These are phyloP conservation scores for Scrobipalpa costella DNA, from an alignment of 2,888 invertebrate genomes.

Conservation along the genomic window DNA sequence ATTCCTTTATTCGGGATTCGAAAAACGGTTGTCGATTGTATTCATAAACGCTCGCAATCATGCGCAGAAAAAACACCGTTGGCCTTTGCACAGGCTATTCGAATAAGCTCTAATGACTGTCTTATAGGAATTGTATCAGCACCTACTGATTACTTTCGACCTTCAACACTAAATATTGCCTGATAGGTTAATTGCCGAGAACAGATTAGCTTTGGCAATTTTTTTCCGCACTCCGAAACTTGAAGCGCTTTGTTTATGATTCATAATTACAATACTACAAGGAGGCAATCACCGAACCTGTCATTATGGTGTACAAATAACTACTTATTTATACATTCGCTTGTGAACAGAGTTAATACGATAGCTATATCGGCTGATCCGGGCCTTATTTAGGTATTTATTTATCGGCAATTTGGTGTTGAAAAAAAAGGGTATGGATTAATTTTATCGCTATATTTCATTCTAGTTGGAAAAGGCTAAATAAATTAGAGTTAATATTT, in stretches of 20 bases:
- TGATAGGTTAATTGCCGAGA: conserved; percentile 78
- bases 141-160: conserved; percentile 64
- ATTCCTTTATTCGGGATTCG: conserved; percentile 46
- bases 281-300: conserved; percentile 73
- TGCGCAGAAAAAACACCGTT: conserved; percentile 37
- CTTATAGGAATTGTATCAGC: conserved; percentile 54
- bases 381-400: conserved; percentile 55
- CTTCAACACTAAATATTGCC: conserved; percentile 71
- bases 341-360: conserved; percentile 60
- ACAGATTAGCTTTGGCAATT: conserved; percentile 76
- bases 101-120: conserved; percentile 17
- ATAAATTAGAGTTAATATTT: conserved; percentile 48
- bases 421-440: conserved; percentile 50
- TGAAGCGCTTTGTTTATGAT: conserved; percentile 73
- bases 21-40: conserved; percentile 35
- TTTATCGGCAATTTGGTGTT: conserved; percentile 60
- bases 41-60: conserved; percentile 37
- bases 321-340: conserved; percentile 67
- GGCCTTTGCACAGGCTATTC: neutral
- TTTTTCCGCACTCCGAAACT: conserved; percentile 59
- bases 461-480: conserved; percentile 45
- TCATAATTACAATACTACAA: conserved; percentile 73
- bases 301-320: conserved; percentile 78
- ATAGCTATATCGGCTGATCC: conserved; percentile 53
- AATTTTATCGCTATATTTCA: conserved; percentile 59